Evolutionary conservation across 2,888 invertebrate species (phyloP).

Genomic region (Ichneumoninae sp.): DNA sequence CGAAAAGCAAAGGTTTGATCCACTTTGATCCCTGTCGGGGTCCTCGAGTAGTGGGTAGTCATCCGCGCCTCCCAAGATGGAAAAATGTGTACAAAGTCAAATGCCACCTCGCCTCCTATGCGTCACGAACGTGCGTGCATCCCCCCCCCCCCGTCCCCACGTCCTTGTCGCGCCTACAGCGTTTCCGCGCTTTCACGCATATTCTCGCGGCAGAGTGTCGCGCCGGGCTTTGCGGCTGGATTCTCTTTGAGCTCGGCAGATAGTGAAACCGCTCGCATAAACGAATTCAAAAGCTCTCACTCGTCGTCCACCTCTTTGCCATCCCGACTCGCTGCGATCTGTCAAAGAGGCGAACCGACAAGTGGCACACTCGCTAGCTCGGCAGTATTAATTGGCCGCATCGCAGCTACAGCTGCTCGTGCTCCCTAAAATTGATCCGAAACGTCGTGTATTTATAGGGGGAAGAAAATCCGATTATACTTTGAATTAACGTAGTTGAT

Average conservation of each 20-base stretch:
- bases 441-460: conserved; percentile 13
- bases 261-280: conserved; percentile 55
- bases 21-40: neutral
- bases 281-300: conserved; percentile 50
- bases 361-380: conserved; percentile 34
- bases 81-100: neutral
- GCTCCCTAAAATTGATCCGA: conserved; percentile 34
- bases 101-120: neutral
- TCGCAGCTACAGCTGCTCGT: neutral
- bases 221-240: conserved; percentile 13
- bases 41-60: neutral
- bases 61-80: neutral
- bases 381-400: conserved; percentile 39
- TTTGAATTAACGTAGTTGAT: neutral
- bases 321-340: neutral
- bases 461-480: neutral
- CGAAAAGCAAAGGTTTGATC: neutral
- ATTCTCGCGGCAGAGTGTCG: conserved; percentile 11
- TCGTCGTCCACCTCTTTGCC: conserved; percentile 3
- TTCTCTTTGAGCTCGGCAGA: conserved; percentile 28
- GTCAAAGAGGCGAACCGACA: conserved; percentile 40
- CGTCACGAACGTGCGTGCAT: neutral
- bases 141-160: neutral
- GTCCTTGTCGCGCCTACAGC: neutral
- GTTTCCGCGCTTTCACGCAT: conserved; percentile 21